A percentile compares a stretch with the other conserved stretches of the same genome.
Conservation (phyloP, 2,113 vertebrate genomes). For the Phalacrocorax pelagicus region DNA sequence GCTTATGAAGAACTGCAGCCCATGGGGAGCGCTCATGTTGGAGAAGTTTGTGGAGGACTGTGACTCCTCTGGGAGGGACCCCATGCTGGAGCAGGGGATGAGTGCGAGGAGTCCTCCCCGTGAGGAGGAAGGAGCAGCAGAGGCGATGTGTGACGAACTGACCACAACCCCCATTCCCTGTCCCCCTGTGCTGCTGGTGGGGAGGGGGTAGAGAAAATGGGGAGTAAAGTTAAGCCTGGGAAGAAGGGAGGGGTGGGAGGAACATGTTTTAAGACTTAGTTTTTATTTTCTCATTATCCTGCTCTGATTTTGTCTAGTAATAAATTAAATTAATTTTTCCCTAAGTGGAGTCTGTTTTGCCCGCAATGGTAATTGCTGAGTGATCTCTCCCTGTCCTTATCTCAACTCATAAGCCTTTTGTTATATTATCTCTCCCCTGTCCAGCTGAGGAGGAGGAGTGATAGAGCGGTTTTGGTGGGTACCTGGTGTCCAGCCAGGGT, state of each 20-base stretch:
- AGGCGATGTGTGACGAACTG: not conserved
- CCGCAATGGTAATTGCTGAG: fast-evolving
- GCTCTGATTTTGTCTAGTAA: not conserved
- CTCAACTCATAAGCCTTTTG: not conserved
- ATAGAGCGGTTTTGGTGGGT: not conserved
- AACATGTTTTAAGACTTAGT: not conserved
- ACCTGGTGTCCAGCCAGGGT: not conserved
- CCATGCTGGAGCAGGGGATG: no score
- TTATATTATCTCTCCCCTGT: not conserved
- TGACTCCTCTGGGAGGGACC: no score
- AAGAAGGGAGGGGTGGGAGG: not conserved
- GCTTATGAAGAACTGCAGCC: not conserved
- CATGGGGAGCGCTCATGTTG: not conserved
- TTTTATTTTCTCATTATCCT: not conserved
- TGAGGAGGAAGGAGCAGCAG: not conserved
- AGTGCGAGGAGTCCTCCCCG: not conserved
- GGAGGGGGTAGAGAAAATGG: not conserved
- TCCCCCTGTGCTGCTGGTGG: fast-evolving
- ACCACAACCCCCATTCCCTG: fast-evolving
- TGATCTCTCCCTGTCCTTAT: not conserved
- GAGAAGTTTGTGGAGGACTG: no score
- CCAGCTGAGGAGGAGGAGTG: not conserved
- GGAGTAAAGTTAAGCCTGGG: not conserved
- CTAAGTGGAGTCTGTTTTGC: not conserved
- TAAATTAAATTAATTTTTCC: not conserved